These are phyloP conservation scores for Aquatica leii DNA, from an alignment of 2,888 invertebrate genomes.

Conservation along the genomic window DNA sequence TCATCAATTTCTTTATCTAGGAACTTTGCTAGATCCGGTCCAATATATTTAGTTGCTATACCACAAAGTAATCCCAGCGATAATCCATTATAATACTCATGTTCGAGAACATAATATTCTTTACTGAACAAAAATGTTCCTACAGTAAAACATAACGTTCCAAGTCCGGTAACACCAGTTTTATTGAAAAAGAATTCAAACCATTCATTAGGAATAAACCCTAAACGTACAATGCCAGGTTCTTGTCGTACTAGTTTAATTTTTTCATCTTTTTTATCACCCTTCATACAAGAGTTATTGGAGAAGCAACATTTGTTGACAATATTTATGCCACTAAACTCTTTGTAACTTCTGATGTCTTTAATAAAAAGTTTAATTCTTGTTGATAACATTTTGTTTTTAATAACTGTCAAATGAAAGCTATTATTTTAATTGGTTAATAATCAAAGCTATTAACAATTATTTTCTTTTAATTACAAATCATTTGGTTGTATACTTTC, in stretches of 20 bases:
- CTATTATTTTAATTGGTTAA: no score
- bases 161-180: slow-evolving; percentile 89
- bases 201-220: slow-evolving; percentile 95
- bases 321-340: background rate
- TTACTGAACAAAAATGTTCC: slow-evolving; percentile 88
- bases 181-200: slow-evolving; percentile 93
- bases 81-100: slow-evolving; percentile 86
- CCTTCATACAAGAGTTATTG: background rate
- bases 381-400: no score
- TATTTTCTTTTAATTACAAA: no score
- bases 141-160: slow-evolving; percentile 79
- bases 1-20: slow-evolving; percentile 78
- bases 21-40: slow-evolving; percentile 70
- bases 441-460: no score
- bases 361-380: no score
- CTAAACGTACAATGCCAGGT: slow-evolving; percentile 82
- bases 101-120: slow-evolving; percentile 94
- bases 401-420: no score
- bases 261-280: background rate
- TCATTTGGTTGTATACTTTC: no score
- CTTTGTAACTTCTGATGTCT: background rate
- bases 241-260: slow-evolving; percentile 64
- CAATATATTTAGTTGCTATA: slow-evolving; percentile 73
- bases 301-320: background rate
- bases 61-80: slow-evolving; percentile 75